Conservation (phyloP, 2,797 vertebrate species). For the Picus viridis region DNA sequence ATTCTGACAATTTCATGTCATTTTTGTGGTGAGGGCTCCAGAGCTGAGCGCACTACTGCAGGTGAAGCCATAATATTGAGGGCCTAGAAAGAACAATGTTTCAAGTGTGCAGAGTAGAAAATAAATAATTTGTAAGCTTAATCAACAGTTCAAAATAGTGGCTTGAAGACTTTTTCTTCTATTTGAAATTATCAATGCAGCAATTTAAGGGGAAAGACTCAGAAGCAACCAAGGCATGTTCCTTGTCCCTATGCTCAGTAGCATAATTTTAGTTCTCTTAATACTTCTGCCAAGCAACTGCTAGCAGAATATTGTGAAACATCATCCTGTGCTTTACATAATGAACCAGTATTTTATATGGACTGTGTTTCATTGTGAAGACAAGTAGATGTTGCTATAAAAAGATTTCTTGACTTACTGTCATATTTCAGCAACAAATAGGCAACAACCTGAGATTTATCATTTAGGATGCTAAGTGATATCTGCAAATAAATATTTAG, state of each 20-base stretch:
- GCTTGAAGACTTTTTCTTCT: neutral
- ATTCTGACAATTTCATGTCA: no score
- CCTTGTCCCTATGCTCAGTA: neutral
- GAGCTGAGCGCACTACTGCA: no score
- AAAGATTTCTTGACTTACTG: neutral
- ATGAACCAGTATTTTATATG: neutral
- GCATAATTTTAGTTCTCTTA: neutral
- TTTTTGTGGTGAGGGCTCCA: no score
- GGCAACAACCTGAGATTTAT: neutral
- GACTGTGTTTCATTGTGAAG: neutral
- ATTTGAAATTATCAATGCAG: neutral
- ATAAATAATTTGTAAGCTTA: neutral
- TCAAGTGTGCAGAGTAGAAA: neutral
- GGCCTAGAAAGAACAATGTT: neutral
- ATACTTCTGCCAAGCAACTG: neutral
- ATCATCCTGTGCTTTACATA: neutral
- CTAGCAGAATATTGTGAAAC: neutral
- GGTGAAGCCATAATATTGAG: neutral
- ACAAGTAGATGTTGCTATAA: neutral
- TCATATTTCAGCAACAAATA: neutral
- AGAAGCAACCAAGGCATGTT: neutral
- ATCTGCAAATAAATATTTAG: neutral
- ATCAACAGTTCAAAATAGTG: neutral
- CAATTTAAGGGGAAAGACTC: neutral
- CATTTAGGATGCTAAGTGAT: neutral